phyloP scores from a whole-genome alignment of 2,113 vertebrate species.

The Labeo catla region DNA sequence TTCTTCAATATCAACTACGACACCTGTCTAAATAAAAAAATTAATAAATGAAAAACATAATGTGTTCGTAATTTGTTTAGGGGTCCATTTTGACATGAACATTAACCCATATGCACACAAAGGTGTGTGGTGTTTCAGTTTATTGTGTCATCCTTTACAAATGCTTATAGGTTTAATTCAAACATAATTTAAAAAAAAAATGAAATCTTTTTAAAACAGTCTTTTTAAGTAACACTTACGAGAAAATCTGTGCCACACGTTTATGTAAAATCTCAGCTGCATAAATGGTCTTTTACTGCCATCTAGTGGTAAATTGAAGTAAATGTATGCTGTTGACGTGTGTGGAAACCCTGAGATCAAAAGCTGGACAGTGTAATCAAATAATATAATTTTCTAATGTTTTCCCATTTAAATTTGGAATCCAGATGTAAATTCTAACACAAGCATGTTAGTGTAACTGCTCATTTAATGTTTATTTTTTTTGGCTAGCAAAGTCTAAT shows the following conservation, averaged over 20 bases:
- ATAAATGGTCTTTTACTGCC: background rate
- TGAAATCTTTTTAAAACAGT: no score
- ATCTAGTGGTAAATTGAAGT: background rate
- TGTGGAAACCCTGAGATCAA: background rate
- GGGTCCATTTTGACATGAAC: background rate
- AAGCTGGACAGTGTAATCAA: background rate
- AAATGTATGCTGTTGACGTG: background rate
- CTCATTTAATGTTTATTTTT: background rate
- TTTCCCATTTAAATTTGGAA: background rate
- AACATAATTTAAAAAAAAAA: background rate
- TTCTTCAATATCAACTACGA: slow-evolving; percentile 61
- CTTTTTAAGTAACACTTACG: background rate
- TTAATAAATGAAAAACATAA: no score
- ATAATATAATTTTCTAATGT: background rate
- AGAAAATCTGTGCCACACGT: background rate
- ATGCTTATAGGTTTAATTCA: background rate
- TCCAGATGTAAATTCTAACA: background rate
- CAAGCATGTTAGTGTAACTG: background rate
- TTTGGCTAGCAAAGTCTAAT: background rate
- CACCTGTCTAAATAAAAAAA: background rate
- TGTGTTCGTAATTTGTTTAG: background rate
- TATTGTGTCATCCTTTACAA: background rate
- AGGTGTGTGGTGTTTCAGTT: background rate
- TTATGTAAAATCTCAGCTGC: background rate
- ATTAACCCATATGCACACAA: background rate